Evolutionary conservation across 2,888 invertebrate genomes (phyloP).

Genomic region (Stictocephala bisonia): DNA sequence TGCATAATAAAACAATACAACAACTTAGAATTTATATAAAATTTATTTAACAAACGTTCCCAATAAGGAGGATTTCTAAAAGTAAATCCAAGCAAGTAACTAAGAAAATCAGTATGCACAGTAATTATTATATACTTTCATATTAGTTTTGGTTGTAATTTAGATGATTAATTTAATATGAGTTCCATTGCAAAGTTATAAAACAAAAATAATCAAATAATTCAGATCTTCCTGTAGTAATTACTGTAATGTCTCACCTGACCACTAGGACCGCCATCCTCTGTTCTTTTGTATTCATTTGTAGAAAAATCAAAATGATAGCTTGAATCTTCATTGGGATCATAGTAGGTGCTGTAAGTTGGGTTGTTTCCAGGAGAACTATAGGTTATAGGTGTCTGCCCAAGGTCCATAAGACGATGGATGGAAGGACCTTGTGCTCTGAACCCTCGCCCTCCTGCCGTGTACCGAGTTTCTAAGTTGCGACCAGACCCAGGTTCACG

Average conservation of each 20-base stretch:
- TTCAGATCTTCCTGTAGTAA: too few relatives aligned
- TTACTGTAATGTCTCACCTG: conserved; percentile 6
- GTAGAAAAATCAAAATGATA: conserved; percentile 78
- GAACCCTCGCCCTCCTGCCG: conserved; percentile 82
- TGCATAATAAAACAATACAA: too few relatives aligned
- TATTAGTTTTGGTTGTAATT: too few relatives aligned
- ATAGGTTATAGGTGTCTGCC: conserved; percentile 66
- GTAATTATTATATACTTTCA: too few relatives aligned
- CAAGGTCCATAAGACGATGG: conserved; percentile 77
- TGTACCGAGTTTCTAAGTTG: conserved; percentile 77
- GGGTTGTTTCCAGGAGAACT: conserved; percentile 64
- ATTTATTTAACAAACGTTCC: too few relatives aligned
- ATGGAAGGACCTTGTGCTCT: conserved; percentile 82
- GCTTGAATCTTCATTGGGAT: conserved; percentile 82
- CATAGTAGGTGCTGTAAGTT: conserved; percentile 78
- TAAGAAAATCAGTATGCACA: too few relatives aligned
- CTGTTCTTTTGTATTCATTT: conserved; percentile 74
- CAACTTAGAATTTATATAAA: too few relatives aligned
- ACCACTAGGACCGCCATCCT: conserved; percentile 62
- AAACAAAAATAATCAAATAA: too few relatives aligned
- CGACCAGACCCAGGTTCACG: conserved; percentile 78
- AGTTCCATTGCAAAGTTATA: too few relatives aligned
- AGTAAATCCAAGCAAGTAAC: too few relatives aligned
- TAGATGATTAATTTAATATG: too few relatives aligned
- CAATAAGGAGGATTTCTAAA: too few relatives aligned